Evolutionary conservation across 2,113 vertebrate species (phyloP).

Genomic region (Forbesichthys papilliferus): DNA sequence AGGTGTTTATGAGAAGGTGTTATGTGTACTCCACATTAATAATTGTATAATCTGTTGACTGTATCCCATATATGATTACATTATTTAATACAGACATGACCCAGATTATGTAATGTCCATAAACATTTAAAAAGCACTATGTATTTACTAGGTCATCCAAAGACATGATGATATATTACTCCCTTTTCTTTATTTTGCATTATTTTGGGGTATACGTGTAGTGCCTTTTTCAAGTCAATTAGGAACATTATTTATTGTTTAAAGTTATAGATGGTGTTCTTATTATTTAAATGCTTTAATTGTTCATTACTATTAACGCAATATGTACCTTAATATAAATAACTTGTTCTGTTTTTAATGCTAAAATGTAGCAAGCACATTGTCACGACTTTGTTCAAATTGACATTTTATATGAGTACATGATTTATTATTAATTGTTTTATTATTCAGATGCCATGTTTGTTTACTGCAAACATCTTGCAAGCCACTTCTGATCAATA

Average conservation of each 20-base stretch:
- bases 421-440: not conserved
- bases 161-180: constrained; percentile 1
- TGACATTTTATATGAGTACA: not conserved
- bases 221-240: not conserved
- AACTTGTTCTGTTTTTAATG: not conserved
- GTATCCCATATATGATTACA: constrained; percentile 13
- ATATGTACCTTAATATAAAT: not conserved
- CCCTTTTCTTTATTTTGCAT: constrained; percentile 4
- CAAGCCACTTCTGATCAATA: no score
- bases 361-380: not conserved
- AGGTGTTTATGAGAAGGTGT: constrained; percentile 13
- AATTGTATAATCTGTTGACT: constrained; percentile 38
- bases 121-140: constrained; percentile 3
- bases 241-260: not conserved
- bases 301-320: not conserved
- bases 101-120: constrained; percentile 22
- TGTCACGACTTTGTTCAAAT: not conserved
- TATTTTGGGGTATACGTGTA: not conserved
- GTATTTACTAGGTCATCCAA: constrained; percentile 9
- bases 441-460: not conserved
- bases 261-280: not conserved
- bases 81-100: constrained; percentile 32
- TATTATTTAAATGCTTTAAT: not conserved
- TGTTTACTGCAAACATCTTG: not conserved
- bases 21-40: constrained; percentile 18